Evolutionary conservation across 2,888 invertebrate species (phyloP).

Genomic region (Tetragonula carbonaria): DNA sequence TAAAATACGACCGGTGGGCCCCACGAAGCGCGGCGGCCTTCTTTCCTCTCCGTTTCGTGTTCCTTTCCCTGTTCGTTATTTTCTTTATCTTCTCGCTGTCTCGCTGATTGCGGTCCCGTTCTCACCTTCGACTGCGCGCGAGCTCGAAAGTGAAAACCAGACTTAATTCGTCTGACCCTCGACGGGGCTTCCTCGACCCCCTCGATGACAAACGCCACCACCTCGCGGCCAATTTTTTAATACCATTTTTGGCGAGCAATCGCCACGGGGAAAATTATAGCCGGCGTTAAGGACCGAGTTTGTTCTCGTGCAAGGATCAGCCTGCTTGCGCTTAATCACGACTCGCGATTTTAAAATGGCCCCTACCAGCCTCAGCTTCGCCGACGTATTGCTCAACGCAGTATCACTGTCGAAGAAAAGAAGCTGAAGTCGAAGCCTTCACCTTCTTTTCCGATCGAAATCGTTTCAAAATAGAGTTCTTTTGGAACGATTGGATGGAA

Average conservation of each 20-base stretch:
- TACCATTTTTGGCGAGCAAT: slow-evolving; percentile 73
- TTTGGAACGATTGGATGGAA: background rate
- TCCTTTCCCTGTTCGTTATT: slow-evolving; percentile 34
- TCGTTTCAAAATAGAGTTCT: background rate
- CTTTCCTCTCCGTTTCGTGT: slow-evolving; percentile 43
- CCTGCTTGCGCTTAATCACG: slow-evolving; percentile 76
- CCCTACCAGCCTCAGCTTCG: background rate
- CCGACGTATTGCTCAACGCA: no score
- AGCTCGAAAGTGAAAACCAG: slow-evolving; percentile 56
- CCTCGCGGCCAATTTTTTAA: slow-evolving; percentile 75
- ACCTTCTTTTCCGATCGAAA: background rate
- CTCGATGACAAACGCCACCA: slow-evolving; percentile 74
- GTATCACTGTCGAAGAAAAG: background rate
- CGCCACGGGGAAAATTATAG: slow-evolving; percentile 75
- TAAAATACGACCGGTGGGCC: slow-evolving; percentile 48
- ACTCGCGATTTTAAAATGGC: slow-evolving; percentile 65
- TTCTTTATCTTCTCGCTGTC: slow-evolving; percentile 23
- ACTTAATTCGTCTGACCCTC: slow-evolving; percentile 52
- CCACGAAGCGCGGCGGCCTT: slow-evolving; percentile 24
- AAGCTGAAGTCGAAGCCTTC: background rate
- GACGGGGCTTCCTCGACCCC: slow-evolving; percentile 46
- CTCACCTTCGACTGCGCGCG: slow-evolving; percentile 56
- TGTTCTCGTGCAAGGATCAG: slow-evolving; percentile 75
- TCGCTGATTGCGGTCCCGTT: slow-evolving; percentile 24
- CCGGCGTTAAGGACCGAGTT: slow-evolving; percentile 73